phyloP scores from a whole-genome alignment of 2,113 vertebrate genomes.

The Thymallus thymallus region DNA sequence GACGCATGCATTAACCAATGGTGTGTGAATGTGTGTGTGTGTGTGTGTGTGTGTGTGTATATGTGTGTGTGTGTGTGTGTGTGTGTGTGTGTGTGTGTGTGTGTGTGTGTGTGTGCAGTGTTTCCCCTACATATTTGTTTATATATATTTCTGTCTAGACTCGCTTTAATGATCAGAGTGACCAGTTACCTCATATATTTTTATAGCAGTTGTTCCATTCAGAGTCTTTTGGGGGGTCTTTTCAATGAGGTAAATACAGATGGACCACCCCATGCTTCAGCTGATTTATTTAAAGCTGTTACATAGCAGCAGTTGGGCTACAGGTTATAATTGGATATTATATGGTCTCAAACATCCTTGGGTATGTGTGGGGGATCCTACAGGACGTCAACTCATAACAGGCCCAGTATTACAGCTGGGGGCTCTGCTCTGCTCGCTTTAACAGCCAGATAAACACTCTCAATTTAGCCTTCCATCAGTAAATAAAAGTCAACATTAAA shows the following conservation, averaged over 20 bases:
- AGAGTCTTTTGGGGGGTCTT: too few species aligned
- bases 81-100: not conserved
- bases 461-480: conserved; percentile 8
- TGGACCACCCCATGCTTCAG: too few species aligned
- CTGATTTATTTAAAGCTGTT: too few species aligned
- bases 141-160: too few species aligned
- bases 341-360: too few species aligned
- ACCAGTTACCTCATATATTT: too few species aligned
- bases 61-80: not conserved
- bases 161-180: too few species aligned
- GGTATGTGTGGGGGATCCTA: not conserved
- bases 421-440: not conserved
- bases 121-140: not conserved
- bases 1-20: not conserved
- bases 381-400: not conserved
- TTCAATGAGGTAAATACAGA: too few species aligned
- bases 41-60: not conserved
- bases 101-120: not conserved
- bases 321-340: too few species aligned
- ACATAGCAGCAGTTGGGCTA: too few species aligned
- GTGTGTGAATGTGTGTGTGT: not conserved
- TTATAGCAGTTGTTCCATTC: too few species aligned
- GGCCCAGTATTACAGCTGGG: conserved; percentile 20
- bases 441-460: not conserved
- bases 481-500: conserved; percentile 39